These are phyloP conservation scores for Hermetia illucens DNA, from an alignment of 1,140 invertebrate species.

Conservation along the genomic window DNA sequence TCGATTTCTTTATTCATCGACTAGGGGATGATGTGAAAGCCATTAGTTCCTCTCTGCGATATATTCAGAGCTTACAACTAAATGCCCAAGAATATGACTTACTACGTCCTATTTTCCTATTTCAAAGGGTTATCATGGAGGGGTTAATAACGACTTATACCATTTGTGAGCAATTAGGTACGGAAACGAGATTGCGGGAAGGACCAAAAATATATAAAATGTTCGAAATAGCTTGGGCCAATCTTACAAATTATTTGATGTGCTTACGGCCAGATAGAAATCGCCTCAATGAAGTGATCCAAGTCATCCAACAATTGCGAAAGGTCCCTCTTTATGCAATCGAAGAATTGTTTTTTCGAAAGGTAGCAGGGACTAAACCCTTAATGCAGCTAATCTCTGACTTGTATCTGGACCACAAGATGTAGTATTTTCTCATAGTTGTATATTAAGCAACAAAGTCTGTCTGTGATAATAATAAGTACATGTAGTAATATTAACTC, in stretches of 20 bases:
- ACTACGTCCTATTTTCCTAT: conserved; percentile 68
- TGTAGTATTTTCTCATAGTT: too few relatives aligned
- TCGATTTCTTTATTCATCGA: conserved; percentile 20
- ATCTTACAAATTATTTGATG: conserved; percentile 39
- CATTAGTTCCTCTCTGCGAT: conserved; percentile 61
- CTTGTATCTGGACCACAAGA: too few relatives aligned
- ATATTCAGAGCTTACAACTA: conserved; percentile 59
- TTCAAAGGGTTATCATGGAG: conserved; percentile 63
- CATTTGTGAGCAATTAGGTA: conserved; percentile 25
- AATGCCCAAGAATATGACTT: conserved; percentile 80
- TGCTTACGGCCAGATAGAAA: conserved; percentile 52
- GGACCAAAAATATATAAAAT: conserved; percentile 50
- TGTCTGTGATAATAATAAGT: too few relatives aligned
- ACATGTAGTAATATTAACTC: too few relatives aligned
- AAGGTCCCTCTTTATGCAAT: conserved; percentile 57
- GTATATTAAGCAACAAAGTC: too few relatives aligned
- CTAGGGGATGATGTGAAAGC: conserved; percentile 46
- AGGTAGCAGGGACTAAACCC: conserved; percentile 76
- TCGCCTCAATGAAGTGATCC: conserved; percentile 65
- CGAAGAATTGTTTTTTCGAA: conserved; percentile 82
- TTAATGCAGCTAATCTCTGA: conserved; percentile 79
- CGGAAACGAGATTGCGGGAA: conserved; percentile 45
- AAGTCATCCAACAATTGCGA: conserved; percentile 60
- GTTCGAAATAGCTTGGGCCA: conserved; percentile 70
- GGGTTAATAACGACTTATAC: too few relatives aligned